Percentiles rank a stretch among this genome's conserved stretches.
phyloP scores from a whole-genome alignment of 2,888 invertebrate species.

The Allacma fusca region DNA sequence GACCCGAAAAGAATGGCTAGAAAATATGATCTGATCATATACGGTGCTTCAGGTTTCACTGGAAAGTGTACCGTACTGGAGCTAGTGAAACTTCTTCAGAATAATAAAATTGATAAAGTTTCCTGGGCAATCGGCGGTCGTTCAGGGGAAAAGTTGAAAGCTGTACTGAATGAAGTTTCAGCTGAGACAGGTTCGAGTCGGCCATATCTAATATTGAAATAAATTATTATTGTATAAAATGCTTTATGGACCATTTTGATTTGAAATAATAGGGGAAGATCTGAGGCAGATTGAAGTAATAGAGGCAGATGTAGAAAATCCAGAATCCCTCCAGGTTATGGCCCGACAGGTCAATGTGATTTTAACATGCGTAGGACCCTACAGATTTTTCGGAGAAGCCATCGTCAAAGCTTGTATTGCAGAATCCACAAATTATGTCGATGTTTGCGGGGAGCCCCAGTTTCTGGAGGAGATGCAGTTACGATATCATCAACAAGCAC shows the following conservation, averaged over 20 bases:
- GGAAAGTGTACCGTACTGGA: constrained; percentile 84
- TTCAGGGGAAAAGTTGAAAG: constrained; percentile 61
- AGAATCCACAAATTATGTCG: constrained; percentile 84
- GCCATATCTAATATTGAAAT: too few species aligned
- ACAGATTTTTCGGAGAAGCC: constrained; percentile 84
- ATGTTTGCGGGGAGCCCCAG: constrained; percentile 69
- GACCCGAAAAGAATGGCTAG: constrained; percentile 43
- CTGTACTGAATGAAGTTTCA: neutral
- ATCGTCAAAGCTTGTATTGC: constrained; percentile 90
- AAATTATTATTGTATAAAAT: too few species aligned
- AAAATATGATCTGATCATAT: constrained; percentile 78
- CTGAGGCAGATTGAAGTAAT: constrained; percentile 50
- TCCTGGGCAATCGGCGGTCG: constrained; percentile 93
- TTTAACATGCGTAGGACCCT: constrained; percentile 94
- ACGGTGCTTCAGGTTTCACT: constrained; percentile 94
- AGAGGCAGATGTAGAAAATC: constrained; percentile 73
- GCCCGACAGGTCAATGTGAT: constrained; percentile 78
- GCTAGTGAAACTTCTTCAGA: constrained; percentile 66
- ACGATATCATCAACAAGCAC: constrained; percentile 77
- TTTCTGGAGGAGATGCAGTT: constrained; percentile 87
- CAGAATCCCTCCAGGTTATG: constrained; percentile 80
- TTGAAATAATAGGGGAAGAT: constrained; percentile 53
- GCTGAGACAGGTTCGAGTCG: neutral
- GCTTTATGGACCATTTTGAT: too few species aligned
- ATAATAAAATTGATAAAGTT: constrained; percentile 65